Evolutionary conservation across 1,140 invertebrate genomes (phyloP), one percentile per base, ranked within the genome.

Genomic region (Saxidomus purpurata): DNA sequence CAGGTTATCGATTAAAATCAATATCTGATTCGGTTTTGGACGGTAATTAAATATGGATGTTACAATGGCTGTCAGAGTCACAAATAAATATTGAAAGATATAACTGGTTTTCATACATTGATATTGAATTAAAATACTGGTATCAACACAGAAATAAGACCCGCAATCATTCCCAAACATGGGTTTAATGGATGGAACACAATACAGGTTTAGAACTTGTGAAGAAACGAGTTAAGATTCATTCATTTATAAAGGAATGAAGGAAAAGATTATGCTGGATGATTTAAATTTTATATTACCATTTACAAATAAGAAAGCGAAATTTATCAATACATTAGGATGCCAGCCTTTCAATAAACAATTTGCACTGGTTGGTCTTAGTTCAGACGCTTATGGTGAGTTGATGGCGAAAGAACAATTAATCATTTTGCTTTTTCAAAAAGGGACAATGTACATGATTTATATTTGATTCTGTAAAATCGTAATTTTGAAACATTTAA

Each of bases 1-100:
- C 52, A 55, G 22, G 19, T 55, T n/a, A 63, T 63, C 59, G 59
- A 63, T 63, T 63, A 63, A 63, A 63, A n/a, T 63, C n/a, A 63
- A 63, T 63, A 63, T n/a, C 59, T n/a, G 25, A 63, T 63, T 28
- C n/a, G 59, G 25, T 9, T 9, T n/a, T 28, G 28, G 15, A 25
- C 59, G 19, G 9, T 63, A 63, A 63, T 63, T n/a, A 63, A 63
- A 25, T 63, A 63, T 3, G 4, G 25, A 19, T 2, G 25, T 15
- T 28, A 28, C 22, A 63, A 63, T 28, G 25, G 25, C 15, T 63
- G 59, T 28, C 6, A 28, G 19, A 63, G 59, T 28, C 6, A 28
- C 59, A 63, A 63, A 63, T 63, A 63, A 63, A 63, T 28, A 63
- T 28, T 63, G 19, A 11, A 63, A 63, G 52, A 28, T 43, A 4